phyloP scores from a whole-genome alignment of 2,797 vertebrate genomes.

The Adelosebastes latens region DNA sequence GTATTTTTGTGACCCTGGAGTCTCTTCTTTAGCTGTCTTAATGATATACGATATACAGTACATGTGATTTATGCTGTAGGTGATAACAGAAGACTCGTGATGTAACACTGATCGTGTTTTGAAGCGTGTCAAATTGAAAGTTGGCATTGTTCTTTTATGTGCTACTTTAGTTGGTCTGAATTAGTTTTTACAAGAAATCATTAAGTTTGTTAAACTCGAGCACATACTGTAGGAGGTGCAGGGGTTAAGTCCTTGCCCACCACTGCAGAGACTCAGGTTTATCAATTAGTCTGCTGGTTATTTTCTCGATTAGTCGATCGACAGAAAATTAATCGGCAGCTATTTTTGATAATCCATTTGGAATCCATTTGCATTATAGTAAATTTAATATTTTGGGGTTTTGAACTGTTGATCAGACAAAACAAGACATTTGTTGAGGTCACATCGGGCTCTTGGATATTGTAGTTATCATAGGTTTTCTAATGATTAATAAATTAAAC shows the following conservation, averaged over 20 bases:
- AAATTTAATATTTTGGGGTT: neutral
- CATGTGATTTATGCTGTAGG: conserved; percentile 3
- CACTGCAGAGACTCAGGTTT: neutral
- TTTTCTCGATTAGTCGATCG: neutral
- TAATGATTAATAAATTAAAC: too few relatives aligned
- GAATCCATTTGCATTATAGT: neutral
- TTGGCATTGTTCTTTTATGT: neutral
- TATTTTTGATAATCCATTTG: neutral
- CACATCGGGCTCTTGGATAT: neutral
- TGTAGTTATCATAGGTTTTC: too few relatives aligned
- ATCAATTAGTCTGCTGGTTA: neutral
- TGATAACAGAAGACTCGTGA: neutral
- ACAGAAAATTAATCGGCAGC: too few relatives aligned
- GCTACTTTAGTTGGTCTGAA: neutral
- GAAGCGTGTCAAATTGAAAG: neutral
- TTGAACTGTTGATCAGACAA: neutral
- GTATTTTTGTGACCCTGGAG: conserved; percentile 26
- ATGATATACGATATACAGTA: conserved; percentile 16
- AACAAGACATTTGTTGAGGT: neutral
- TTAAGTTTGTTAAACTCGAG: neutral
- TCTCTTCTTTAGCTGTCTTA: conserved; percentile 11
- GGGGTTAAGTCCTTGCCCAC: neutral
- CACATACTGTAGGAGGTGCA: neutral
- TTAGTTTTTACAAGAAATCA: neutral
- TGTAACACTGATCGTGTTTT: neutral